Evolutionary conservation across 2,113 vertebrate species (phyloP), one percentile per base, ranked within the genome.

Genomic region (Lathamus discolor): DNA sequence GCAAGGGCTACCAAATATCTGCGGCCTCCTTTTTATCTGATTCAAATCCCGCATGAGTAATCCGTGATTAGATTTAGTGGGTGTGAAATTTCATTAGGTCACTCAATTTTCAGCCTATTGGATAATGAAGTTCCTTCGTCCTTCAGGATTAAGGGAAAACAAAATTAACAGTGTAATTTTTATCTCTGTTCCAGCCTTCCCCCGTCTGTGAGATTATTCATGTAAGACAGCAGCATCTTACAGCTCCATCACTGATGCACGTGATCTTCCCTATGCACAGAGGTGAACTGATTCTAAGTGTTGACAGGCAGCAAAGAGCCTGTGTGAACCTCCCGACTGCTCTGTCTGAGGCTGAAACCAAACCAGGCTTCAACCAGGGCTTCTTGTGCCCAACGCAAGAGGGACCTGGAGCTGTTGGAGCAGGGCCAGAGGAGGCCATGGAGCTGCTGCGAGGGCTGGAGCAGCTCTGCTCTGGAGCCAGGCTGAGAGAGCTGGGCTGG

Each of bases 11-110:
- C 90, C 90, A 85, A 91, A 81, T 93, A 93, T 94, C 78, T 41
- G 81, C 94, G 67, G 83, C 79, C 90, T 95, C 92, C 77, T 88
- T 88, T 87, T 78, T 52, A 93, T 83, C 92, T 77, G 89, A 96
- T 96, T 96, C 86, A 96, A 97, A 93, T 92, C 81, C 95, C 89
- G 86, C 83, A 83, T 37, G 93, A 95, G 89, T 77, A 91, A 95
- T 96, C 73, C 90, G 20, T 90, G 96, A 97, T 97, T 95, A 94
- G 92, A 86, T 96, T 72, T 83, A 96, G 93, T 37, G 90, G 86
- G 87, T 96, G 91, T 97, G 92, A 97, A 96, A 95, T 96, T 61
- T 97, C 95, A 97, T 92, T 95, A 95, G 93, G 87, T 59, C 62
- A 68, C 73, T 95, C 96, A 93, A 86, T 96, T 97, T 96, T 81